Evolutionary conservation across 2,113 vertebrate genomes (phyloP).

Genomic region (Hirundichthys speculiger): DNA sequence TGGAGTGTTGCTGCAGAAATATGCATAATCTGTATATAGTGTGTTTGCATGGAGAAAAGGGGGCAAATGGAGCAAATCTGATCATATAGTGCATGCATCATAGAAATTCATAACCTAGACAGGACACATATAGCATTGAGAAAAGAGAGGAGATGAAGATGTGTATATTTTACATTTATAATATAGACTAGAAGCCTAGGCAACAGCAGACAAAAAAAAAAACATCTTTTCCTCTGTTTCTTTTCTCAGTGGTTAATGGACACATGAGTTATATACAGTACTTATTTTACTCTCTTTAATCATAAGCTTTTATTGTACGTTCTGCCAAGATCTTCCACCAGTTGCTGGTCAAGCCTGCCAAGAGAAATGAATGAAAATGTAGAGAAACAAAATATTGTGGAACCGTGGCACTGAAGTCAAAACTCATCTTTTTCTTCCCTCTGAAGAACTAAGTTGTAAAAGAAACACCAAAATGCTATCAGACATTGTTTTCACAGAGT

Average conservation of each 20-base stretch:
- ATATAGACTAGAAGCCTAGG: slow-evolving; percentile 54
- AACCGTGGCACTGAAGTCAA: slow-evolving; percentile 68
- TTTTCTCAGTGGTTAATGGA: slow-evolving; percentile 79
- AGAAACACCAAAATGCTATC: slow-evolving; percentile 67
- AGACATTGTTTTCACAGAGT: slow-evolving; percentile 59
- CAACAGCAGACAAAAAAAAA: slow-evolving; percentile 63
- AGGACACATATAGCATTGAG: slow-evolving; percentile 41
- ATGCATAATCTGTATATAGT: slow-evolving; percentile 13
- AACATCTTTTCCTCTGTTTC: slow-evolving; percentile 61
- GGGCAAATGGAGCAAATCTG: slow-evolving; percentile 27
- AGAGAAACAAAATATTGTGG: slow-evolving; percentile 78
- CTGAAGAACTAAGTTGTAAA: slow-evolving; percentile 57
- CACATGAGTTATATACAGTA: slow-evolving; percentile 79
- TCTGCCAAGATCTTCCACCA: slow-evolving; percentile 80
- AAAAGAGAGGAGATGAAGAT: slow-evolving; percentile 11
- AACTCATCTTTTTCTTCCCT: slow-evolving; percentile 67
- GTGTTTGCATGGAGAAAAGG: slow-evolving; percentile 24
- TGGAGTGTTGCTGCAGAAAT: slow-evolving; percentile 49
- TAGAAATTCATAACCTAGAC: slow-evolving; percentile 33
- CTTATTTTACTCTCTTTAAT: slow-evolving; percentile 84
- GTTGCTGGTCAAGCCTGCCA: slow-evolving; percentile 70
- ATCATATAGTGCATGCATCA: slow-evolving; percentile 55
- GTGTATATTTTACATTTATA: slow-evolving; percentile 59
- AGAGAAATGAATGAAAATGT: slow-evolving; percentile 80
- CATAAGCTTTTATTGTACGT: slow-evolving; percentile 77